Evolutionary conservation across 1,140 invertebrate genomes (phyloP), one percentile per base, ranked within the genome.

Genomic region (Lordiphosa mommai): DNA sequence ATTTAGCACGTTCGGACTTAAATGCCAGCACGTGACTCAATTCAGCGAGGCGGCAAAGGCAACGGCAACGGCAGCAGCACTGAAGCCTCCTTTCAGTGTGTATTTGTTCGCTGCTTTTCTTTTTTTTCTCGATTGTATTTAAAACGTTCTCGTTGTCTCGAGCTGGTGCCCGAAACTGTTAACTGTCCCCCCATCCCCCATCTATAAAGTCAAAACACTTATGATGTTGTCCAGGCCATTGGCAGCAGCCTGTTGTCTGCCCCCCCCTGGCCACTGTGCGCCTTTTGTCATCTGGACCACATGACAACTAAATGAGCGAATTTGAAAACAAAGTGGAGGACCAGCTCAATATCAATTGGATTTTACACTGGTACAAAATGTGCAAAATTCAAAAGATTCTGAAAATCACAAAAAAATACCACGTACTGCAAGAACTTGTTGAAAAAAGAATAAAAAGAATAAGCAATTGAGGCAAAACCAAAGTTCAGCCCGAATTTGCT

Each of bases 21-120:
- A 82, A 82, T 79, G 74, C 58, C 76, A 72, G 76, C 73, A 82
- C 76, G 76, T 82, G 76, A 82, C 74, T 67, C 55, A 56, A 73
- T 70, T 59, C 66, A 52, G 48, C 13, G 52, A 8, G 17, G 27
- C 12, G 12, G 17, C 33, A 29, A 1, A 5, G 9, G 6, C 41
- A 52, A 12, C 44, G 4, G 14, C n/a, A 7, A n/a, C 49, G 37
- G 20, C 17, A 10, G 47, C 32, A n/a, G n/a, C n/a, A n/a, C 32
- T 23, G 10, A n/a, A n/a, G 17, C 32, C 38, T 63, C 32, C 30
- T 33, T 38, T 38, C 29, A 23, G 5, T 8, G n/a, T 13, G 8
- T 29, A 13, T 1, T 44, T 23, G 4, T 17, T 16, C 17, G 17
- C 6, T 23, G 30, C 23, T 32, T 50, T 16, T 41, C 4, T n/a